Conservation (phyloP, 2,113 vertebrate species). For the Tympanuchus pallidicinctus region DNA sequence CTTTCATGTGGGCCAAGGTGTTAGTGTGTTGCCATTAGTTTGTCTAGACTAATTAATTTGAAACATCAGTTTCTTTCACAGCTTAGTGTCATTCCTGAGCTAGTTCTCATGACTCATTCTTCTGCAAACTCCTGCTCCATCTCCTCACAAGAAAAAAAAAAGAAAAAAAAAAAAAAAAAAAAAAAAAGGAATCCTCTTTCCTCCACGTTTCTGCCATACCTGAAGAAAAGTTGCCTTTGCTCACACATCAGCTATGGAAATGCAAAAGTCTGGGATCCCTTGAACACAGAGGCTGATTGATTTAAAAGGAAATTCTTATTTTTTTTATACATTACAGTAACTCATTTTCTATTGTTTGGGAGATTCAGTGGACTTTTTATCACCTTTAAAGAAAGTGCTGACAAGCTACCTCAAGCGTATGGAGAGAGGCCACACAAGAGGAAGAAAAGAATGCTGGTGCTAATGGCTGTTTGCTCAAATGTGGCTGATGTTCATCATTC, state of each 20-base stretch:
- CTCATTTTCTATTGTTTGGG: conserved; percentile 64
- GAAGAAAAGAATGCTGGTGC: conserved; percentile 7
- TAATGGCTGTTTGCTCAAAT: conserved; percentile 37
- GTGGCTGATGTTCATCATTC: background rate
- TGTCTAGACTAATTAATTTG: conserved; percentile 38
- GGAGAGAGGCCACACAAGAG: conserved; percentile 54
- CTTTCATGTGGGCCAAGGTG: background rate
- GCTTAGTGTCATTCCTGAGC: background rate
- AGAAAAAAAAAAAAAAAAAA: background rate
- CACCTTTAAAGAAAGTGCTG: conserved; percentile 66
- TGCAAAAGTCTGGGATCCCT: background rate
- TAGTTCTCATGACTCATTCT: background rate
- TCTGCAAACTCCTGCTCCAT: background rate
- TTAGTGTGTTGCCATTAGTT: background rate
- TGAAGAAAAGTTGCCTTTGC: background rate
- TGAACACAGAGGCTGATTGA: conserved; percentile 20
- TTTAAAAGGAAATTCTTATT: conserved; percentile 58
- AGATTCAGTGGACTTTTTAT: conserved; percentile 43
- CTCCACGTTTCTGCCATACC: background rate
- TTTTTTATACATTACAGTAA: conserved; percentile 56
- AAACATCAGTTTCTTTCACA: background rate
- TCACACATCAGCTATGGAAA: conserved; percentile 27
- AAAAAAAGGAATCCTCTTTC: background rate
- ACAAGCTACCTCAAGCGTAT: conserved; percentile 54
- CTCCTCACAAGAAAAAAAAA: background rate